phyloP scores from a whole-genome alignment of 1,140 invertebrate species.

The Zophobas atratus region DNA sequence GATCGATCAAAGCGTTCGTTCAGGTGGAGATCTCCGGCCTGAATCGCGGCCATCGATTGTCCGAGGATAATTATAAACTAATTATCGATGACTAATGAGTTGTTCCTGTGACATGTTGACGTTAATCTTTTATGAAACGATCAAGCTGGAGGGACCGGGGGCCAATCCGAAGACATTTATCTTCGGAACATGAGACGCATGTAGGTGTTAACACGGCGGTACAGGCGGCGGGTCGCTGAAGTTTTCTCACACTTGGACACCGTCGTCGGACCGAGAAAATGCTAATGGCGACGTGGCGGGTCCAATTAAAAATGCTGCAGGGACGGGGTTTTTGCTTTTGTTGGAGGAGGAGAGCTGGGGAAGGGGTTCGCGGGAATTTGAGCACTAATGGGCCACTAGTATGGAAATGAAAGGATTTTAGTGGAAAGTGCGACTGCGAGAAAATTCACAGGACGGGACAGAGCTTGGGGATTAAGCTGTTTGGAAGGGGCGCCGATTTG shows the following conservation, averaged over 20 bases:
- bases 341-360: too few species aligned
- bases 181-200: constrained; percentile 20
- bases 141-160: not conserved
- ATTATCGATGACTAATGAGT: constrained; percentile 42
- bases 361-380: too few species aligned
- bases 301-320: constrained; percentile 22
- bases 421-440: too few species aligned
- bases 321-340: too few species aligned
- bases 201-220: constrained; percentile 38
- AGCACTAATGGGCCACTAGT: too few species aligned
- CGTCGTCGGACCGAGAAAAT: constrained; percentile 6
- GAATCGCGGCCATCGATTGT: constrained; percentile 10
- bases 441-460: too few species aligned
- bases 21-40: not conserved
- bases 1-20: constrained; percentile 1
- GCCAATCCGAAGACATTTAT: constrained; percentile 31
- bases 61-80: constrained; percentile 22
- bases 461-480: too few species aligned
- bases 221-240: constrained; percentile 1
- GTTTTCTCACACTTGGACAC: constrained; percentile 27
- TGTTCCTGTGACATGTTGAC: constrained; percentile 16
- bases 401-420: too few species aligned
- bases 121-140: constrained; percentile 32
- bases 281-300: constrained; percentile 33
- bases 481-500: too few species aligned